Percentiles rank a stretch among this genome's conserved stretches.
These are phyloP conservation scores for Agrilus cyanescens DNA, from an alignment of 2,888 invertebrate species.

Conservation along the genomic window DNA sequence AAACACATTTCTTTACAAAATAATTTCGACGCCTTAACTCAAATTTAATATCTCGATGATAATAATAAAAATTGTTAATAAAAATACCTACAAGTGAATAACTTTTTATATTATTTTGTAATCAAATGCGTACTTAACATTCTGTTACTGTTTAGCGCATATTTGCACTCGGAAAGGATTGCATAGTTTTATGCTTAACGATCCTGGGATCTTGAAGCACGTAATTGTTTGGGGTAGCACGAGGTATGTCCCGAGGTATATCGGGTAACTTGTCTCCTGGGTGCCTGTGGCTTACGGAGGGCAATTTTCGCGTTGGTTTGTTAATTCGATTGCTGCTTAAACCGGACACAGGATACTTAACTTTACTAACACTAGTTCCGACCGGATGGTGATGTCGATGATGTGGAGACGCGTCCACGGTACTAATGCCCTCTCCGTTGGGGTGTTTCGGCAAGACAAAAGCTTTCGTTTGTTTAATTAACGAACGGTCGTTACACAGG, in stretches of 20 bases:
- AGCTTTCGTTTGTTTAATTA: slow-evolving; percentile 80
- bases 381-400: slow-evolving; percentile 21
- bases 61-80: no score
- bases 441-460: slow-evolving; percentile 67
- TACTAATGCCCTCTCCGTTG: slow-evolving; percentile 16
- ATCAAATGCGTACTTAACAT: neutral
- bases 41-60: no score
- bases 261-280: slow-evolving; percentile 68
- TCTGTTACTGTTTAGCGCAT: slow-evolving; percentile 6
- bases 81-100: no score
- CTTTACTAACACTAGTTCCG: slow-evolving; percentile 37
- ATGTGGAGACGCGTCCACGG: neutral
- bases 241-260: slow-evolving; percentile 43
- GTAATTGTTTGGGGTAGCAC: slow-evolving; percentile 60
- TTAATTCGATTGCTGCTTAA: slow-evolving; percentile 46
- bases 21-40: no score
- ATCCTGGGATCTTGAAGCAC: slow-evolving; percentile 37
- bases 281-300: slow-evolving; percentile 52
- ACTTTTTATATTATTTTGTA: no score
- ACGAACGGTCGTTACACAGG: slow-evolving; percentile 81
- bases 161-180: slow-evolving; percentile 30
- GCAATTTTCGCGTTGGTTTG: slow-evolving; percentile 45
- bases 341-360: slow-evolving; percentile 57
- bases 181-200: slow-evolving; percentile 34
- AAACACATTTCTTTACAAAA: no score